Percentiles rank a stretch among this genome's conserved stretches.
phyloP scores from a whole-genome alignment of 2,888 invertebrate species.

The Eupithecia pulchellata region DNA sequence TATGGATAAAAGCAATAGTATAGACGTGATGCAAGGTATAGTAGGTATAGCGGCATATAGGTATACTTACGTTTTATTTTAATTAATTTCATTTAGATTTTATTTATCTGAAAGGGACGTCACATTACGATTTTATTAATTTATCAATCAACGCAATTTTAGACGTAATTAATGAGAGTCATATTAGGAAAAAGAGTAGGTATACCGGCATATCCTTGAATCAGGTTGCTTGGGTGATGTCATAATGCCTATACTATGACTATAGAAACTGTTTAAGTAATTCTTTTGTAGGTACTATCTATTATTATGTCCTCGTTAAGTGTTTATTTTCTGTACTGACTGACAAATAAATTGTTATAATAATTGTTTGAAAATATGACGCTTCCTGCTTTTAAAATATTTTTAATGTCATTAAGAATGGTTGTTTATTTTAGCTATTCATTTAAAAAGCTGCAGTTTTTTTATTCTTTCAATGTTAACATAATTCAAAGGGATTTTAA shows the following conservation, averaged over 20 bases:
- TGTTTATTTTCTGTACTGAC: slow-evolving; percentile 21
- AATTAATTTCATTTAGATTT: too few species aligned
- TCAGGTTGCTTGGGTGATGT: slow-evolving; percentile 58
- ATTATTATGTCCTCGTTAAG: slow-evolving; percentile 6
- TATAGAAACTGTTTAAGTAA: neutral
- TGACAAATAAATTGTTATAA: slow-evolving; percentile 1
- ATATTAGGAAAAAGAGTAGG: too few species aligned
- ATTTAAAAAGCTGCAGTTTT: neutral
- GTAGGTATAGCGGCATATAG: slow-evolving; percentile 25
- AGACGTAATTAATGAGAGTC: too few species aligned
- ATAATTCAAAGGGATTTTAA: neutral
- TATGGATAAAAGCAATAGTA: neutral
- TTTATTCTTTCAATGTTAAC: neutral
- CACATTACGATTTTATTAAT: too few species aligned
- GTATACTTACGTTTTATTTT: too few species aligned
- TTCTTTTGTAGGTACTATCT: neutral
- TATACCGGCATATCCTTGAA: slow-evolving; percentile 49
- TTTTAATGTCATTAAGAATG: neutral
- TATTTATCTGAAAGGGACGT: too few species aligned
- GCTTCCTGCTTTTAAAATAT: neutral
- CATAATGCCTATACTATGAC: slow-evolving; percentile 45
- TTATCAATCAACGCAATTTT: too few species aligned
- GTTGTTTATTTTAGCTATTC: neutral
- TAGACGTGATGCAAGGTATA: slow-evolving; percentile 20
- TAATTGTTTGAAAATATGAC: neutral